A percentile compares a stretch with the other conserved stretches of the same genome.
Conservation (phyloP, 2,113 vertebrate genomes). For the Daphoenositta chrysoptera region DNA sequence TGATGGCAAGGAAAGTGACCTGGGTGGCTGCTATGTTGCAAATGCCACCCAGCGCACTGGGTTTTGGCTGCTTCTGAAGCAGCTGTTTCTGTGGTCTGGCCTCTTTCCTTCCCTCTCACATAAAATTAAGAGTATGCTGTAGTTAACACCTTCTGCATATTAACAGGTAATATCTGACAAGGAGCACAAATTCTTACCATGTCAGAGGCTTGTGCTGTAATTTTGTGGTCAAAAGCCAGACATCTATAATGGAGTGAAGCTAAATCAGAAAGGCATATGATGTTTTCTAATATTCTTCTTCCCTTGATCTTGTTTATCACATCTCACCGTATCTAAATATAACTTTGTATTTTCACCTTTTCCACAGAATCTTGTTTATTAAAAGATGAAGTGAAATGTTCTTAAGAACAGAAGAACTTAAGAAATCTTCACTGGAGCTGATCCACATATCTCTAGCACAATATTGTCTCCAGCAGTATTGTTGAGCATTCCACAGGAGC, state of each 20-base stretch:
- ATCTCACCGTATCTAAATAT: neutral
- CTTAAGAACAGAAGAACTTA: neutral
- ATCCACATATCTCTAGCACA: neutral
- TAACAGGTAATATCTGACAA: neutral
- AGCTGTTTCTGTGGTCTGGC: neutral
- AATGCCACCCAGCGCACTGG: neutral
- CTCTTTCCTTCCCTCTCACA: neutral
- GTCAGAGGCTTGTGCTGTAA: neutral
- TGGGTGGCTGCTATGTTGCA: neutral
- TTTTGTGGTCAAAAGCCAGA: neutral
- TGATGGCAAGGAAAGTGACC: neutral
- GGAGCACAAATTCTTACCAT: neutral
- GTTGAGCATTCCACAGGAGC: neutral
- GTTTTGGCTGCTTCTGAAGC: neutral
- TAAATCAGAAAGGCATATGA: neutral
- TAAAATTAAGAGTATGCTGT: neutral
- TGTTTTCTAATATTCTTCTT: neutral
- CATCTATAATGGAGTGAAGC: neutral
- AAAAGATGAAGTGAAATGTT: neutral
- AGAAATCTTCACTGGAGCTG: neutral
- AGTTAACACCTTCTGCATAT: neutral
- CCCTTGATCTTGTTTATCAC: neutral
- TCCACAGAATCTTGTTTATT: neutral
- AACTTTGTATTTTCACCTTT: neutral
- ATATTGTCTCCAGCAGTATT: neutral